Evolutionary conservation across 2,797 vertebrate species (phyloP).

Genomic region (Eulemur rubriventer): DNA sequence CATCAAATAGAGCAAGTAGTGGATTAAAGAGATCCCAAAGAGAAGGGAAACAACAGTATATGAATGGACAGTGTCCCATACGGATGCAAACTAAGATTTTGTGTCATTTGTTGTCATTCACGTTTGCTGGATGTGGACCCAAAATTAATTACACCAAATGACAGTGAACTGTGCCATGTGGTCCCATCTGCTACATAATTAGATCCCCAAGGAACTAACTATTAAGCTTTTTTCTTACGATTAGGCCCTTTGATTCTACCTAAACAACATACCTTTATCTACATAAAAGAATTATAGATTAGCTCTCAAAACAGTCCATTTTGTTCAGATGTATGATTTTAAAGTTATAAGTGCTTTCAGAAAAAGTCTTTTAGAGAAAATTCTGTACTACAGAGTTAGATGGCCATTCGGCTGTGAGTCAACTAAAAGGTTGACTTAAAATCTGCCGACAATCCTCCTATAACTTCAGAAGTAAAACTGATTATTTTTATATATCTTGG

Average conservation of each 20-base stretch:
- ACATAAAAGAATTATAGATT: constrained; percentile 54
- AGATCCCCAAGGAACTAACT: constrained; percentile 46
- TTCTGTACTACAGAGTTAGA: not conserved
- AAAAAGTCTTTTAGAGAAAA: constrained; percentile 35
- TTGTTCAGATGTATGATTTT: constrained; percentile 41
- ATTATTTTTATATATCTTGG: constrained; percentile 6
- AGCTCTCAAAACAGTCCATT: constrained; percentile 46
- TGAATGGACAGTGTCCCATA: not conserved
- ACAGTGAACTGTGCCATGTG: constrained; percentile 49
- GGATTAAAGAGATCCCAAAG: constrained; percentile 23
- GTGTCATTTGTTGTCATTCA: constrained; percentile 35
- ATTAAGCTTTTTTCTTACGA: constrained; percentile 58
- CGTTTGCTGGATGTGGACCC: constrained; percentile 49
- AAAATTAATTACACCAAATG: constrained; percentile 71
- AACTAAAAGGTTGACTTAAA: constrained; percentile 37
- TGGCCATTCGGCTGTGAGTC: not conserved
- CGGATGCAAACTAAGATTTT: constrained; percentile 35
- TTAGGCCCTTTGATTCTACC: constrained; percentile 37
- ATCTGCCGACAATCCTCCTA: not conserved
- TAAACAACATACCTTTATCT: constrained; percentile 53
- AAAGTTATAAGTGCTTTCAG: constrained; percentile 45
- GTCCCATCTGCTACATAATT: constrained; percentile 71
- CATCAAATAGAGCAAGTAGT: constrained; percentile 34
- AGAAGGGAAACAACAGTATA: not conserved
- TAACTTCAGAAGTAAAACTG: constrained; percentile 35